Percentiles rank a stretch among this genome's conserved stretches.
phyloP scores from a whole-genome alignment of 2,113 vertebrate species.

The Myiozetetes cayanensis region DNA sequence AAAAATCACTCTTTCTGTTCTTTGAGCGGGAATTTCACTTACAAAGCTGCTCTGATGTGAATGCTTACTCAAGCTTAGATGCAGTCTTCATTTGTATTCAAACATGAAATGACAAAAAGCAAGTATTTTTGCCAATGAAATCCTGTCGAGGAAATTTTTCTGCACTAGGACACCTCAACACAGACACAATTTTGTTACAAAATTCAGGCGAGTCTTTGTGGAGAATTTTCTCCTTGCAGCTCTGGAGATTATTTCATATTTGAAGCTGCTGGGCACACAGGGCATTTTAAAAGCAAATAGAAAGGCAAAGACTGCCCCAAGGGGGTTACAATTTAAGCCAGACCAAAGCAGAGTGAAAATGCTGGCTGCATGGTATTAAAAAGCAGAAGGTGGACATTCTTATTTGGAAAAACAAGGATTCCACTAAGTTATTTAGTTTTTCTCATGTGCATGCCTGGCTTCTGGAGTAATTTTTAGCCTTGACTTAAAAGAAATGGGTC shows the following conservation, averaged over 20 bases:
- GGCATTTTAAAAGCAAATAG: slow-evolving; percentile 25
- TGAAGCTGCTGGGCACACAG: background rate
- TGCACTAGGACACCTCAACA: background rate
- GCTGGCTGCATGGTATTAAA: background rate
- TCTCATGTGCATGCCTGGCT: background rate
- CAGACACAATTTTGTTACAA: background rate
- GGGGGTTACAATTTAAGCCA: slow-evolving; percentile 19
- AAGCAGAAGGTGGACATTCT: slow-evolving; percentile 13
- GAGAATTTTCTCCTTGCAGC: slow-evolving; percentile 1
- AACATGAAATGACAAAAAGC: background rate
- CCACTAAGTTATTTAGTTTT: background rate
- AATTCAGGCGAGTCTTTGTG: background rate
- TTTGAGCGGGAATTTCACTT: background rate
- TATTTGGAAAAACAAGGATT: background rate
- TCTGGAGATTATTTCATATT: slow-evolving; percentile 21
- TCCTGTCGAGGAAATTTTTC: background rate
- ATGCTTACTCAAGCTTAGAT: background rate
- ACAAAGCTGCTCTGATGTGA: slow-evolving; percentile 31
- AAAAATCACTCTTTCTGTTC: slow-evolving; percentile 51
- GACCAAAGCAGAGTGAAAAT: slow-evolving; percentile 17
- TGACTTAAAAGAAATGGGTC: background rate
- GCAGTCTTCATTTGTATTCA: background rate
- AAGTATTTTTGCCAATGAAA: background rate
- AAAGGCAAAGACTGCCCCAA: background rate
- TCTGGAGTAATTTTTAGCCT: background rate